phyloP scores from a whole-genome alignment of 2,797 vertebrate genomes.

The Linurgus olivaceus region DNA sequence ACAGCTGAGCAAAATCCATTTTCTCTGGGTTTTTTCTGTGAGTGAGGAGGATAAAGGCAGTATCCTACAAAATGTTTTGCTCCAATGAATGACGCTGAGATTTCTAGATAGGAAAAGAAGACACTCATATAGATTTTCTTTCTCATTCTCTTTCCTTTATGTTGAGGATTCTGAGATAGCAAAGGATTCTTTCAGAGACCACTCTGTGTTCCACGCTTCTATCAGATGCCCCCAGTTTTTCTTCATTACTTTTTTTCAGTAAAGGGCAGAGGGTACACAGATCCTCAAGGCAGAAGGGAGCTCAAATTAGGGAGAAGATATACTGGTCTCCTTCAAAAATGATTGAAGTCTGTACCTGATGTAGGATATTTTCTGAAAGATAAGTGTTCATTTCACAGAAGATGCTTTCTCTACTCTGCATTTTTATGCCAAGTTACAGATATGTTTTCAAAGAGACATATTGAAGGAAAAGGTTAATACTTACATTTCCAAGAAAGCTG shows the following conservation, averaged over 20 bases:
- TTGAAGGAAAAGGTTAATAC: neutral
- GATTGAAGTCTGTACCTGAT: neutral
- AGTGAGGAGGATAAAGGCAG: neutral
- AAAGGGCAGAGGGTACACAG: neutral
- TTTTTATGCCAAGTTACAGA: neutral
- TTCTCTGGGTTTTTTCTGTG: neutral
- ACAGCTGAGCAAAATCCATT: neutral
- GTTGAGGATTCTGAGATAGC: neutral
- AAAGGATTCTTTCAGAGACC: neutral
- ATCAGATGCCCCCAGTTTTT: neutral
- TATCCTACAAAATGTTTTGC: neutral
- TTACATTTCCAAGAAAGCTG: neutral
- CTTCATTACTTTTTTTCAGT: neutral
- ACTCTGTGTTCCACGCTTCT: neutral
- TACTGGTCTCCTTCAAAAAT: neutral
- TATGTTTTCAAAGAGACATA: neutral
- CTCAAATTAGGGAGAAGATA: neutral
- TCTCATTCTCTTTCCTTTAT: neutral
- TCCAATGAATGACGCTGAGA: neutral
- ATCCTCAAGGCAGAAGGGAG: neutral
- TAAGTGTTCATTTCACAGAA: neutral
- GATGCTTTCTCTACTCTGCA: neutral
- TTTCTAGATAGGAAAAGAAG: neutral
- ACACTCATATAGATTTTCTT: neutral
- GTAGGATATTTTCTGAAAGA: neutral